A percentile compares a stretch with the other conserved stretches of the same genome.
Conservation (phyloP, 1,140 invertebrate genomes). For the Anagrus nilaparvatae region DNA sequence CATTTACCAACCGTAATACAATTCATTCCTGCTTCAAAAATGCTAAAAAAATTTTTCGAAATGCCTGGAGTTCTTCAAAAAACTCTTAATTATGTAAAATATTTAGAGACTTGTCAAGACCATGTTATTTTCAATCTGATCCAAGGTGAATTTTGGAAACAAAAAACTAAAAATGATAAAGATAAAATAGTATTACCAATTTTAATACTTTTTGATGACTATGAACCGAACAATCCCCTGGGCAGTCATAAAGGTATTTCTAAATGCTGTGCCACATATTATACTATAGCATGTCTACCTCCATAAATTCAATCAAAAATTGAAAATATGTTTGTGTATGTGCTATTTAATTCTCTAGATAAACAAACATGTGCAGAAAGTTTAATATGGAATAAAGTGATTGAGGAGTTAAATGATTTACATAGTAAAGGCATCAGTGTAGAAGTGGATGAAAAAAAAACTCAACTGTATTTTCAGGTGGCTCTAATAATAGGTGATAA, state of each 20-base stretch:
- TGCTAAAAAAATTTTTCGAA: no score
- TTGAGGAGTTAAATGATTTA: slow-evolving; percentile 16
- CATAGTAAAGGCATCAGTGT: slow-evolving; percentile 8
- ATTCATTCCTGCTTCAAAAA: no score
- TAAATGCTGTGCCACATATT: slow-evolving; percentile 17
- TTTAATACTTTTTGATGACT: no score
- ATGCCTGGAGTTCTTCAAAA: no score
- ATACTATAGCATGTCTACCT: slow-evolving; percentile 13
- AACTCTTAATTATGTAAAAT: no score
- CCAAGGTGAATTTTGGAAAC: no score
- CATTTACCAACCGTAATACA: no score
- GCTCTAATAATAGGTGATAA: slow-evolving; percentile 7
- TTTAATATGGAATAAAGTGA: slow-evolving; percentile 14
- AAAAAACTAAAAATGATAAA: no score
- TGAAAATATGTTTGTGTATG: slow-evolving; percentile 17
- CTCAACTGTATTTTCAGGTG: slow-evolving; percentile 13
- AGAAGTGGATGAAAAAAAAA: neutral
- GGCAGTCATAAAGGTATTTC: slow-evolving; percentile 15
- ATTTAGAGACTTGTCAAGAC: no score
- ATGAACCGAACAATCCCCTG: slow-evolving; percentile 17
- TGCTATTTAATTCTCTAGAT: slow-evolving; percentile 16
- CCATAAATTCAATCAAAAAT: slow-evolving; percentile 16
- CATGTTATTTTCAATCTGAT: no score
- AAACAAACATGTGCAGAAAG: slow-evolving; percentile 4
- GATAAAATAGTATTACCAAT: no score